Conservation (phyloP, 2,888 invertebrate species). For the Arctia plantaginis region DNA sequence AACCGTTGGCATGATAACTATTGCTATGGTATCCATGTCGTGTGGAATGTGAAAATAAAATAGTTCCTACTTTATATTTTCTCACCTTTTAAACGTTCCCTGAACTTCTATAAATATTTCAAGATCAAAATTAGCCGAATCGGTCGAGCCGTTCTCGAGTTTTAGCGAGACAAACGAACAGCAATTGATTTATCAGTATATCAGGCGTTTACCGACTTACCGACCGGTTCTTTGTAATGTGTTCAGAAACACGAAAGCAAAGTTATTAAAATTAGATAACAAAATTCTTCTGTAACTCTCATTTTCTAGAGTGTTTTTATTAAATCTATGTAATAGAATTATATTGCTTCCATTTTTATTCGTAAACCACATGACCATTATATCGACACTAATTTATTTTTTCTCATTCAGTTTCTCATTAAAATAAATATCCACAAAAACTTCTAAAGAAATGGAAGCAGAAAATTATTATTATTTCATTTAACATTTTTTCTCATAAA, state of each 20-base stretch:
- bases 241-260: background rate
- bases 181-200: too few relatives aligned
- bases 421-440: slow-evolving; percentile 3
- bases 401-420: slow-evolving; percentile 6
- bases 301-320: background rate
- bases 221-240: too few relatives aligned
- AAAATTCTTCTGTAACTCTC: background rate
- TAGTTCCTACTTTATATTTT: too few relatives aligned
- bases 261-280: background rate
- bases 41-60: too few relatives aligned
- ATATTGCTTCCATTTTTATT: slow-evolving; percentile 4
- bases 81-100: too few relatives aligned
- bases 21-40: too few relatives aligned
- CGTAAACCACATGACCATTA: background rate
- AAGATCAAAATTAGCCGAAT: too few relatives aligned
- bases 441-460: background rate
- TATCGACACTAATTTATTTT: slow-evolving; percentile 8
- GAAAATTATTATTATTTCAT: slow-evolving; percentile 26
- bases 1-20: too few relatives aligned
- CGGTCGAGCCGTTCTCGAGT: too few relatives aligned
- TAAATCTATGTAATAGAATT: background rate
- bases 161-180: too few relatives aligned
- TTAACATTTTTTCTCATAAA: slow-evolving; percentile 37
- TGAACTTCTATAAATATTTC: too few relatives aligned
- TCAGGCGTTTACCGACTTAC: too few relatives aligned